Conservation (phyloP, 2,888 invertebrate genomes). For the Chrysotoxum bicinctum region DNA sequence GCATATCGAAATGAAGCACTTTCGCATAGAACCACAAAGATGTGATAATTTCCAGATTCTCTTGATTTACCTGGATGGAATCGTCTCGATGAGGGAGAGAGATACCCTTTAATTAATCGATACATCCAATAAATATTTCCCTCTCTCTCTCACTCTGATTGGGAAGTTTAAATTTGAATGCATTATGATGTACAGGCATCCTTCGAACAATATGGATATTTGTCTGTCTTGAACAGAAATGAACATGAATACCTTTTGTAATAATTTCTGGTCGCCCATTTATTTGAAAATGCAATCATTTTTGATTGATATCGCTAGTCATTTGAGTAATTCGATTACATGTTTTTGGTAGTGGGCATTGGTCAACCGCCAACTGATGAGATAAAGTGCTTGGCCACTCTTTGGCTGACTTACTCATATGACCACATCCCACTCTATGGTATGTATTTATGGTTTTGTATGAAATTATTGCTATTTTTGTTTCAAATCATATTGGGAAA, state of each 20-base stretch:
- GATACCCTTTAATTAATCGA: neutral
- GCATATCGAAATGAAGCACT: neutral
- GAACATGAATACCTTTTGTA: no score
- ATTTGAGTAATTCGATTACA: neutral
- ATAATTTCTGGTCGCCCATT: neutral
- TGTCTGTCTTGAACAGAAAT: neutral
- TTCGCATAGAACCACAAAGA: neutral
- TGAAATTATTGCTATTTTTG: neutral
- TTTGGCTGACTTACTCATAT: neutral
- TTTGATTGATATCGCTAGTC: neutral
- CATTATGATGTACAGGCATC: neutral
- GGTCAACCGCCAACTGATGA: neutral
- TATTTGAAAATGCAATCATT: neutral
- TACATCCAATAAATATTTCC: neutral
- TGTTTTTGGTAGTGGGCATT: neutral
- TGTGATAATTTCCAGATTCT: conserved; percentile 2
- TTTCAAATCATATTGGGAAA: neutral
- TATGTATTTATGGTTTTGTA: neutral
- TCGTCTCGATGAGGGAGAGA: neutral
- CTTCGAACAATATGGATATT: neutral
- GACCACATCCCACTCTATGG: neutral
- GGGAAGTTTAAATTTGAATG: neutral
- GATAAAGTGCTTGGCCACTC: neutral
- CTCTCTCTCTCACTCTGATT: neutral
- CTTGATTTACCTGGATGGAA: neutral